Evolutionary conservation across 2,113 vertebrate genomes (phyloP), one percentile per base, ranked within the genome.

Genomic region (Paralichthys olivaceus): DNA sequence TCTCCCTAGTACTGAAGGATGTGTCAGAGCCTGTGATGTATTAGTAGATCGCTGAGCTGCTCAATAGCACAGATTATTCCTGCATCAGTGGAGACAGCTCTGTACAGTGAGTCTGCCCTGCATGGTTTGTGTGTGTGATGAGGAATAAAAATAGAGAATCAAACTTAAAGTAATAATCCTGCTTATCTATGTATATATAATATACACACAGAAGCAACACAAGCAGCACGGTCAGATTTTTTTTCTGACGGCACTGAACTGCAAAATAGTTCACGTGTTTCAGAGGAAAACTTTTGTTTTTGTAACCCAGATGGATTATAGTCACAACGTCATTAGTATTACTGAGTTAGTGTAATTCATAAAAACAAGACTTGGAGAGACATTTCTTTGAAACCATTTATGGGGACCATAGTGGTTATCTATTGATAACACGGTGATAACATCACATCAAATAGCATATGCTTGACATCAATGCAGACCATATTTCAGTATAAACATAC

Each of bases 11-110:
- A 58, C 67, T 73, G 69, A 69, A 79, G 86, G 84, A 80, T 69
- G 32, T 45, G 77, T 84, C 77, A 47, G 71, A 66, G 75, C 73
- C 55, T 62, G 72, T 84, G 63, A 85, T 63, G 58, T 72, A 80
- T 83, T 32, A 49, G 72, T 13, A 60, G 61, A 58, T 63, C n/a
- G 49, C 58, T 60, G 32, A 13, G 60, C 56, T 60, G 80, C 72
- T 87, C 74, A 79, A 54, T 75, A 71, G 68, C 32, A 69, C 78
- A 79, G 69, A 79, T 77, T 84, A 80, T 65, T 68, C 75, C 71
- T 75, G 80, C 58, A 77, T 66, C 60, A 23, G 19, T 17, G 26
- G 34, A 25, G 56, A 62, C 62, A 62, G 75, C 55, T 59, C 64
- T 23, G 37, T 65, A 67, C 67, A 58, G 23, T 1, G 1, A 62